Base-by-base conservation (phyloP, 1,140 invertebrate species). In the Diprion similis region DNA sequence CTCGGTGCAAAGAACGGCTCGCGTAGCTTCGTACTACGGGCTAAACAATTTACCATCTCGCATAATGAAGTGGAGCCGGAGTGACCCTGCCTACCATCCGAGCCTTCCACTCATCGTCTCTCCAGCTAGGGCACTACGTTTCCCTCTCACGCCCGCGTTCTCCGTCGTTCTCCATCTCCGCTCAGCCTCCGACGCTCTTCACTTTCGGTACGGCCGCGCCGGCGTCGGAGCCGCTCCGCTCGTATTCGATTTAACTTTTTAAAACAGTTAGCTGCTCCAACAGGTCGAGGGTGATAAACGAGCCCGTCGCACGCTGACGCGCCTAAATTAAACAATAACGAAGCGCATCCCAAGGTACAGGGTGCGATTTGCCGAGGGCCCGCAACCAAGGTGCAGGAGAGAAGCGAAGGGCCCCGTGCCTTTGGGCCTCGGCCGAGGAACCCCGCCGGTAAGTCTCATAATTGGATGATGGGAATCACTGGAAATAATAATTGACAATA, bases 401-500 rank as follows among this genome's bases (percentile, higher is more conserved):
- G 11, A 45, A 19, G 15, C 10, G 37, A 45, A 68, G 18, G 66
- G 66, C 66, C 24, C 24, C 11, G 66, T 37, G 66, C n/a, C n/a
- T 67, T 37, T 18, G 66, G 13, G 18, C 66, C 66, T 18, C 37
- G 10, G 15, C 4, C 11, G 10, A 45, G 66, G 18, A 59, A 59
- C 51, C 51, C 51, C 51, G 51, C 51, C 37, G 66, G 66, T 68
- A 68, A 68, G 66, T 68, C 66, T 68, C 66, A 68, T 68, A 68
- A 68, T 68, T 68, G 66, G 66, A 68, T 68, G 66, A 68, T 68
- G 66, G 66, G 66, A 68, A 68, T 68, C 66, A 68, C 66, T 68
- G 66, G 66, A 68, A 68, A 68, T 68, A 68, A 68, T 68, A 68
- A 68, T 68, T 68, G 66, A 68, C 66, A 68, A 68, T 68, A 68